phyloP scores from a whole-genome alignment of 2,797 vertebrate species.

The Aplochiton taeniatus region DNA sequence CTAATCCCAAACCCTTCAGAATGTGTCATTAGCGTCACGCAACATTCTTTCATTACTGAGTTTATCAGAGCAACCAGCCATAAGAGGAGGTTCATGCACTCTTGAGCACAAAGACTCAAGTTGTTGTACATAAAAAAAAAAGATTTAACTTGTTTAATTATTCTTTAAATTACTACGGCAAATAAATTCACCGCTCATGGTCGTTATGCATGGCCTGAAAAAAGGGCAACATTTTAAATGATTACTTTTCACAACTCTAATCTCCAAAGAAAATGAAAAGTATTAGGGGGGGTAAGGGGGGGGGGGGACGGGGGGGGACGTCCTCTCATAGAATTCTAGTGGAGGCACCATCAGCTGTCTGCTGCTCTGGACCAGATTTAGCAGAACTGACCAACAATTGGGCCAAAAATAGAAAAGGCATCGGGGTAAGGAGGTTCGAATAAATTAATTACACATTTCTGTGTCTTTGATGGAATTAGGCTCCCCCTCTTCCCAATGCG shows the following conservation, averaged over 20 bases:
- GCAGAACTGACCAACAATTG: constrained; percentile 92
- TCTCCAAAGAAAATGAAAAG: constrained; percentile 65
- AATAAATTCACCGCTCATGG: constrained; percentile 60
- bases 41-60: constrained; percentile 65
- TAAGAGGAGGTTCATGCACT: constrained; percentile 68
- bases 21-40: constrained; percentile 63
- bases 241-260: constrained; percentile 72
- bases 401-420: constrained; percentile 66
- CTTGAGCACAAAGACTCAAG: constrained; percentile 73
- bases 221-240: constrained; percentile 81
- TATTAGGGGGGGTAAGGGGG: too few species aligned
- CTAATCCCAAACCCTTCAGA: constrained; percentile 65
- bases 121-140: constrained; percentile 72
- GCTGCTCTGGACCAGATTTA: constrained; percentile 93
- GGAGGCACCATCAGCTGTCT: constrained; percentile 54
- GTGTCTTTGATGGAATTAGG: constrained; percentile 99
- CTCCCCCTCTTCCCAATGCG: constrained; percentile 87
- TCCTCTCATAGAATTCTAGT: constrained; percentile 59
- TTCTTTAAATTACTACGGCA: constrained; percentile 76
- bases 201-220: constrained; percentile 67
- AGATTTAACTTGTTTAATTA: constrained; percentile 80
- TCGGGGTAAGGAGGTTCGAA: constrained; percentile 80
- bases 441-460: constrained; percentile 99
- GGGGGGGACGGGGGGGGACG: constrained; percentile 42
- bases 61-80: constrained; percentile 73